Conservation (phyloP, 2,113 vertebrate genomes). For the Salvelinus sp. region DNA sequence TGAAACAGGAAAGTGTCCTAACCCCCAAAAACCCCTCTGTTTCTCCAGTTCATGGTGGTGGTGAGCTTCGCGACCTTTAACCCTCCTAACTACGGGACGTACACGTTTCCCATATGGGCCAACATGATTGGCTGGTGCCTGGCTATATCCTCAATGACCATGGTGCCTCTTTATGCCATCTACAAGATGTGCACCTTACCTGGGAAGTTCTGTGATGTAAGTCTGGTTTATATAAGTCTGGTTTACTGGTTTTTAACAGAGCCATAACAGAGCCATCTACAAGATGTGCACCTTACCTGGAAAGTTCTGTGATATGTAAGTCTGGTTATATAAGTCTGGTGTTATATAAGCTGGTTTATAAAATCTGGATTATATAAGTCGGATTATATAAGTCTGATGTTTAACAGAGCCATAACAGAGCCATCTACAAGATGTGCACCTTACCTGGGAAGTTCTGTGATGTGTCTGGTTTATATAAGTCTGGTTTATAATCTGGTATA, state of each 20-base stretch:
- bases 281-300: conserved; percentile 83
- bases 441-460: no score
- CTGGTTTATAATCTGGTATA: no score
- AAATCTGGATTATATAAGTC: no score
- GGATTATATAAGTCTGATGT: no score
- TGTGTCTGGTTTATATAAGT: conserved; percentile 36
- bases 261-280: conserved; percentile 72
- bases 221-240: conserved; percentile 36
- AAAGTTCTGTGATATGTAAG: conserved; percentile 36
- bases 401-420: no score
- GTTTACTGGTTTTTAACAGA: background rate
- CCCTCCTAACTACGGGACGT: conserved; percentile 81
- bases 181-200: conserved; percentile 85
- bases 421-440: no score
- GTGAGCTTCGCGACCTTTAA: conserved; percentile 85
- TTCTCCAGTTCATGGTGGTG: conserved; percentile 82
- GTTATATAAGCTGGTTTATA: no score
- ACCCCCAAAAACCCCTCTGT: background rate
- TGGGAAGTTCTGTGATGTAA: conserved; percentile 82
- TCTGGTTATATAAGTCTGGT: no score
- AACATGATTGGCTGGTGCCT: conserved; percentile 84
- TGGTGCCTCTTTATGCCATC: conserved; percentile 86
- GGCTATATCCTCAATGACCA: conserved; percentile 86
- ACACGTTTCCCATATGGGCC: conserved; percentile 85
- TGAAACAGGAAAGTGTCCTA: background rate